phyloP scores from a whole-genome alignment of 2,888 invertebrate species.

The Halictus ligatus region DNA sequence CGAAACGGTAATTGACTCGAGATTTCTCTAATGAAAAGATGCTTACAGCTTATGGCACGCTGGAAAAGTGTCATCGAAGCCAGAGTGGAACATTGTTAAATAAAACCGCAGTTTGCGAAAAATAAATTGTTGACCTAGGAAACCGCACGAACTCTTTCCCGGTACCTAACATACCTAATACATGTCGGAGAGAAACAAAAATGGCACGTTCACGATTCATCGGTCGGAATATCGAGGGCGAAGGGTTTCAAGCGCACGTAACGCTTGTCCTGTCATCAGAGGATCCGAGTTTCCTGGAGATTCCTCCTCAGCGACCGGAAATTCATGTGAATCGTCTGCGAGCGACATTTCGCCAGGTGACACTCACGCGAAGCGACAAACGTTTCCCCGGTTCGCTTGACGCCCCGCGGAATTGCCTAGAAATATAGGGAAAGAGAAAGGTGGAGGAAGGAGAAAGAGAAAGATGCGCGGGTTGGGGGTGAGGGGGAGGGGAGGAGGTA shows the following conservation, averaged over 20 bases:
- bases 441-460: background rate
- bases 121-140: background rate
- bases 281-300: conserved; percentile 22
- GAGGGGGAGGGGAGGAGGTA: background rate
- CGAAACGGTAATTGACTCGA: no score
- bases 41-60: no score
- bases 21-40: no score
- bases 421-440: conserved; percentile 51
- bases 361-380: conserved; percentile 61
- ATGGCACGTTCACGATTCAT: conserved; percentile 25
- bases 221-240: background rate
- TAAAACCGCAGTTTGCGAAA: no score
- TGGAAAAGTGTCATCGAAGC: no score
- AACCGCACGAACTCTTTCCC: background rate
- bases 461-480: background rate
- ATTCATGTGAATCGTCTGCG: conserved; percentile 53
- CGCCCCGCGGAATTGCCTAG: conserved; percentile 69
- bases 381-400: conserved; percentile 70
- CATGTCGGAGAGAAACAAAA: conserved; percentile 20
- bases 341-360: conserved; percentile 49
- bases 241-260: conserved; percentile 14
- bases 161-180: background rate
- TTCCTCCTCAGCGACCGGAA: conserved; percentile 34
- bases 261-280: conserved; percentile 1
- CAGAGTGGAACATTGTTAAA: no score